Percentiles rank a stretch among this genome's conserved stretches.
Evolutionary conservation across 2,797 vertebrate species (phyloP).

Genomic region (Anguilla pacifica): DNA sequence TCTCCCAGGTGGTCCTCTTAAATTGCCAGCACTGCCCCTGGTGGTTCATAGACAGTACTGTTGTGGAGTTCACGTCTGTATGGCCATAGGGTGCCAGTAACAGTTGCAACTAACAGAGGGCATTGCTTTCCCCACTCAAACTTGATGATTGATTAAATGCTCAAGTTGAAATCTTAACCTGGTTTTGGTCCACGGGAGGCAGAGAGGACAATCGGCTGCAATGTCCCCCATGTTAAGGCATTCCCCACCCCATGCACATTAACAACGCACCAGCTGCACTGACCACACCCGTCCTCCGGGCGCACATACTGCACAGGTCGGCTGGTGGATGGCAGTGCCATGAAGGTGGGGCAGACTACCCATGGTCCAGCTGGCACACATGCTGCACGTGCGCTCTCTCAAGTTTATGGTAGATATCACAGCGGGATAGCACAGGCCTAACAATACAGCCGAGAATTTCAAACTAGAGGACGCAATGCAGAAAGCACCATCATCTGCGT

Average conservation of each 20-base stretch:
- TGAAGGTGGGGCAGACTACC: too few species aligned
- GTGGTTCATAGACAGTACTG: background rate
- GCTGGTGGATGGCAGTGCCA: background rate
- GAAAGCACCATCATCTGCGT: background rate
- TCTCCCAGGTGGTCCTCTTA: background rate
- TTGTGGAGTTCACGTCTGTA: background rate
- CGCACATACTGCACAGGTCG: background rate
- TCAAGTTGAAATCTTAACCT: background rate
- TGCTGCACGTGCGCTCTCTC: background rate
- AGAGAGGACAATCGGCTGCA: too few species aligned
- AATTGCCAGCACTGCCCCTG: background rate
- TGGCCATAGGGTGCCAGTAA: background rate
- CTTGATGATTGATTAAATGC: background rate
- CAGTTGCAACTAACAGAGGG: background rate
- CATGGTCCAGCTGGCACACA: background rate
- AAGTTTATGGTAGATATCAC: background rate
- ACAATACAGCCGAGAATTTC: background rate
- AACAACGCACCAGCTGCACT: too few species aligned
- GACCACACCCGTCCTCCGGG: background rate
- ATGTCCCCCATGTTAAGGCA: too few species aligned
- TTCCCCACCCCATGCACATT: too few species aligned
- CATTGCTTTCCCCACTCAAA: background rate
- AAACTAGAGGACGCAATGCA: background rate
- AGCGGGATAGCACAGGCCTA: background rate
- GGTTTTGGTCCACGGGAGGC: background rate